Evolutionary conservation across 1,140 invertebrate genomes (phyloP), one percentile per base, ranked within the genome.

Genomic region (Rhysida immarginata): DNA sequence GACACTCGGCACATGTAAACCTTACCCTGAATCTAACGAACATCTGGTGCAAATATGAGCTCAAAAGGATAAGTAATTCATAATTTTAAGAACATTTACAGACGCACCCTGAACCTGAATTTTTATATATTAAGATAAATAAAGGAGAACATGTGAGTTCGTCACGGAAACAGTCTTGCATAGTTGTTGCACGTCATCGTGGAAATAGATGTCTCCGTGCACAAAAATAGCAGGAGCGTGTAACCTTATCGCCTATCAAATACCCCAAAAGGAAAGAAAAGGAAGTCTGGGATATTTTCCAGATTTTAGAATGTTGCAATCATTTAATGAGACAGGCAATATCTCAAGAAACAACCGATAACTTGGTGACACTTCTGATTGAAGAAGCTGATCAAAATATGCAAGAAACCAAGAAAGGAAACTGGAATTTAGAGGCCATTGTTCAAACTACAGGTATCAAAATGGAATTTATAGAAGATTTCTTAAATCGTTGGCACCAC

Each of bases 151-250:
- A n/a, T n/a, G n/a, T n/a, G n/a, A n/a, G n/a, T n/a, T n/a, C n/a
- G n/a, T n/a, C n/a, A n/a, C n/a, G n/a, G n/a, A n/a, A n/a, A n/a
- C n/a, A n/a, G n/a, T n/a, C n/a, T n/a, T n/a, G n/a, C n/a, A n/a
- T n/a, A n/a, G n/a, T n/a, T n/a, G n/a, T n/a, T n/a, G n/a, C n/a
- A n/a, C n/a, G n/a, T n/a, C n/a, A n/a, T n/a, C n/a, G n/a, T n/a
- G n/a, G n/a, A n/a, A n/a, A n/a, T 53, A 67, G 69, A 42, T 68
- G 67, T 48, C 65, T 71, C 21, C 59, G 68, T 57, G 82, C 86
- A 2, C 89, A 92, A 68, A 77, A 84, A 26, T 78, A 82, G 20
- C 81, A 85, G 26, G 88, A 93, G 68, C 77, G 79, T 20, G 72
- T 81, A 23, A 72, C 82, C 14, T 66, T 90, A 11, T 81, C 84